Base-by-base conservation (phyloP, 2,797 vertebrate species). In the Hippocampus kuda region DNA sequence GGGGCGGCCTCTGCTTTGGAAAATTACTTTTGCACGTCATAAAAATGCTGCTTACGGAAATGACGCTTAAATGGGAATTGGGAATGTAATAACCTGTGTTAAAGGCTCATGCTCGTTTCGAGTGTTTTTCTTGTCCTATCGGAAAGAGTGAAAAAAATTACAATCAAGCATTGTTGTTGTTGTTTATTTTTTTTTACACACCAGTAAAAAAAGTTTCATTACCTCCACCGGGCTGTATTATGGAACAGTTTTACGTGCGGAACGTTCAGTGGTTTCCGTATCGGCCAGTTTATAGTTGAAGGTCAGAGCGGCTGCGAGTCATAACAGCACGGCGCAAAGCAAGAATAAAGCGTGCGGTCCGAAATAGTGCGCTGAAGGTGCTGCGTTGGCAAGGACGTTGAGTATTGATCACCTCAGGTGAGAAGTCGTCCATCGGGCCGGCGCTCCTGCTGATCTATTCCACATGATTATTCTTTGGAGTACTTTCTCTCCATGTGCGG, bases 331-430 rank as follows among this genome's bases (percentile, higher is more conserved):
- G 10, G 42, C 68, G 18, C 51, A 67, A 66, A 75, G 72, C 59
- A 51, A 18, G 69, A 70, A 78, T 67, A 65, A 70, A 74, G 38
- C 41, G n/a, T 69, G 26, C 38, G 54, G 56, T 72, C 61, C 69
- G 67, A 61, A 2, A 20, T 46, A 54, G 22, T 71, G 77, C 46
- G 4, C 27, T 48, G 57, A 12, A 61, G 49, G 68, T 68, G 51
- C 64, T 61, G 69, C 62, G 63, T 69, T 71, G 62, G 46, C 65
- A 57, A 44, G 46, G 12, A 18, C 53, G 77, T 81, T 54, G 77
- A 79, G 41, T 73, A 84, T 85, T 78, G 46, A 84, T 80, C 57
- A 71, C 56, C 48, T 46, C 68, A 75, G 69, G 46, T 51, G 67
- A 75, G 67, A 73, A 66, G 74, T 64, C 67, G 59, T 74, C 62